These are phyloP conservation scores for Cyprinodon tularosa DNA, from an alignment of 2,113 vertebrate species.

Conservation along the genomic window DNA sequence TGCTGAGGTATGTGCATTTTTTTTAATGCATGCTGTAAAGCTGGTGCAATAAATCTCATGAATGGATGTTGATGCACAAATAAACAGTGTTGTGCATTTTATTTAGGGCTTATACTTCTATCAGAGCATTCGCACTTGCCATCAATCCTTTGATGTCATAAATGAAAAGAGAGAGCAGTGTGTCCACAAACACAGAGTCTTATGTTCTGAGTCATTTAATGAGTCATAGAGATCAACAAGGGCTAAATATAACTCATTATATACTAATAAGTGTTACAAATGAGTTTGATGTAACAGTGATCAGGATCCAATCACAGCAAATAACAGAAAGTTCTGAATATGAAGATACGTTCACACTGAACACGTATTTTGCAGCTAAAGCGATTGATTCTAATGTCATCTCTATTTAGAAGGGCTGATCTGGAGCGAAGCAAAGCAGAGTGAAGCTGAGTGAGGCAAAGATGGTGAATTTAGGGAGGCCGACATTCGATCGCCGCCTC, in stretches of 20 bases:
- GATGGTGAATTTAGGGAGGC: too few species aligned
- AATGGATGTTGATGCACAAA: conserved; percentile 14
- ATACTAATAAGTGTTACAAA: too few species aligned
- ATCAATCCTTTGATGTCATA: neutral
- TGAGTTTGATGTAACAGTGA: too few species aligned
- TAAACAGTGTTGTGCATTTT: conserved; percentile 5
- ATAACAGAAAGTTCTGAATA: too few species aligned
- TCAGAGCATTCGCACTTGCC: neutral
- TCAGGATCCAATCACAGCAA: too few species aligned
- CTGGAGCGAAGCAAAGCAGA: too few species aligned
- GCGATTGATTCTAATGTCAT: too few species aligned
- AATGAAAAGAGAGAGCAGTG: neutral
- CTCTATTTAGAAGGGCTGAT: too few species aligned
- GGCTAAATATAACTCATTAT: neutral
- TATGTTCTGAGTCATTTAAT: neutral
- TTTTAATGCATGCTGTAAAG: neutral
- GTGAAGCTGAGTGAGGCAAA: too few species aligned
- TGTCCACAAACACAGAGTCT: neutral
- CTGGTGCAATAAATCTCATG: conserved; percentile 18
- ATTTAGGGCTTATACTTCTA: neutral
- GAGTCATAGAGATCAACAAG: neutral
- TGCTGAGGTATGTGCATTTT: neutral
- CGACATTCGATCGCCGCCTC: too few species aligned
- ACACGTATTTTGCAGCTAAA: too few species aligned
- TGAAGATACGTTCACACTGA: too few species aligned